Percentiles rank a stretch among this genome's conserved stretches.
Conservation (phyloP, 1,140 invertebrate species). For the Periplaneta americana region DNA sequence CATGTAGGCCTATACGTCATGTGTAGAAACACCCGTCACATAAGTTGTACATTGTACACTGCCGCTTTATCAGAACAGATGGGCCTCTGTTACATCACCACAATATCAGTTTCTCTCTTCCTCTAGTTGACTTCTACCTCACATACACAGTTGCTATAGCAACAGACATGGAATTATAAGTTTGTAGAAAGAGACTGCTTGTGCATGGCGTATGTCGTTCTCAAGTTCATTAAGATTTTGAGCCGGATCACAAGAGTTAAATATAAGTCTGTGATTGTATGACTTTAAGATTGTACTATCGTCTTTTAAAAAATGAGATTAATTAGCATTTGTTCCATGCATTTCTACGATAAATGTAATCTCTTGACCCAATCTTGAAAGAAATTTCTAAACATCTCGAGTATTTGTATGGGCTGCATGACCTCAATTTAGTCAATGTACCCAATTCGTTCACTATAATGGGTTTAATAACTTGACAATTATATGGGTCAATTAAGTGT, state of each 20-base stretch:
- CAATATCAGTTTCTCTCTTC: background rate
- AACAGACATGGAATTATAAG: too few relatives aligned
- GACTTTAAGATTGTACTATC: too few relatives aligned
- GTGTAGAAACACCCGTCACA: too few relatives aligned
- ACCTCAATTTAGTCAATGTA: background rate
- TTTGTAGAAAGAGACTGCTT: too few relatives aligned
- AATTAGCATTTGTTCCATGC: too few relatives aligned
- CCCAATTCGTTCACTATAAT: background rate
- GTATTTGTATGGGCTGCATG: background rate
- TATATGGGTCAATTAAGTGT: background rate
- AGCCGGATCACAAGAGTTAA: too few relatives aligned
- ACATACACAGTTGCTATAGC: background rate
- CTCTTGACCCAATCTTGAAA: background rate
- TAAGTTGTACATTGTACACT: background rate
- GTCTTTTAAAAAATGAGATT: too few relatives aligned
- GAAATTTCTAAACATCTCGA: background rate
- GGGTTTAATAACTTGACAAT: background rate
- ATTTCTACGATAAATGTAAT: too few relatives aligned
- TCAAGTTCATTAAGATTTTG: too few relatives aligned
- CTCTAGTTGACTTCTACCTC: background rate
- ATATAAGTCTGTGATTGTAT: too few relatives aligned
- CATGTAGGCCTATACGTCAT: too few relatives aligned
- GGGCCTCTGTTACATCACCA: background rate
- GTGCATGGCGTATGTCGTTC: too few relatives aligned
- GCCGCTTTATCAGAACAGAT: background rate